phyloP scores from a whole-genome alignment of 2,888 invertebrate species.

The Acanthoscelides obtectus region DNA sequence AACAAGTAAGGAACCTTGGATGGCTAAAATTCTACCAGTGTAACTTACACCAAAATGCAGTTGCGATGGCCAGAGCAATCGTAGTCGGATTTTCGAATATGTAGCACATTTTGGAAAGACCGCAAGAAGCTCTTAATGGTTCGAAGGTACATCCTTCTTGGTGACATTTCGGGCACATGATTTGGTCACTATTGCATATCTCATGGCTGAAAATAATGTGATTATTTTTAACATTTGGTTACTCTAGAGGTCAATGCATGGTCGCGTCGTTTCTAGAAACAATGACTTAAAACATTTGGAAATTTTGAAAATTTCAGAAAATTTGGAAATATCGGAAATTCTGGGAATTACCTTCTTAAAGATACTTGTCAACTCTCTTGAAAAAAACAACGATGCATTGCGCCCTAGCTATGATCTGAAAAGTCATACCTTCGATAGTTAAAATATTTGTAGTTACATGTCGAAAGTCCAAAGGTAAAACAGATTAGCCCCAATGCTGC shows the following conservation, averaged over 20 bases:
- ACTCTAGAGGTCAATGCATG: background rate
- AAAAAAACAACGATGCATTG: no score
- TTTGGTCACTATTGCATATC: conserved; percentile 25
- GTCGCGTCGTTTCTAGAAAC: background rate
- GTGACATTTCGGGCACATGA: conserved; percentile 31
- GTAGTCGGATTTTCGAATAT: conserved; percentile 29
- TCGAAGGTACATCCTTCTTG: conserved; percentile 25
- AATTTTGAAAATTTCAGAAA: background rate
- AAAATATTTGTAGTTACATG: background rate
- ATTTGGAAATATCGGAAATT: no score
- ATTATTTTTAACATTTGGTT: background rate
- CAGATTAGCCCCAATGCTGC: conserved; percentile 46
- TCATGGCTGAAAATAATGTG: conserved; percentile 22
- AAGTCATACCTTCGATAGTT: conserved; percentile 11
- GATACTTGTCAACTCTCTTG: no score
- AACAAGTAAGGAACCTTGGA: no score
- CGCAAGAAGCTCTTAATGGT: conserved; percentile 22
- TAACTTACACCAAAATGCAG: conserved; percentile 43
- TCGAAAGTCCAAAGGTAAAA: conserved; percentile 42
- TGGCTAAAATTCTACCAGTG: background rate
- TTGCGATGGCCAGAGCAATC: conserved; percentile 24
- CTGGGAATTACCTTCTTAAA: no score
- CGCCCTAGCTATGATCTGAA: no score
- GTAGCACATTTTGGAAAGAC: conserved; percentile 21
- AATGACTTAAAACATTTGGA: background rate